Percentiles rank a stretch among this genome's conserved stretches.
Evolutionary conservation across 2,888 invertebrate species (phyloP).

Genomic region (Tachina fera): DNA sequence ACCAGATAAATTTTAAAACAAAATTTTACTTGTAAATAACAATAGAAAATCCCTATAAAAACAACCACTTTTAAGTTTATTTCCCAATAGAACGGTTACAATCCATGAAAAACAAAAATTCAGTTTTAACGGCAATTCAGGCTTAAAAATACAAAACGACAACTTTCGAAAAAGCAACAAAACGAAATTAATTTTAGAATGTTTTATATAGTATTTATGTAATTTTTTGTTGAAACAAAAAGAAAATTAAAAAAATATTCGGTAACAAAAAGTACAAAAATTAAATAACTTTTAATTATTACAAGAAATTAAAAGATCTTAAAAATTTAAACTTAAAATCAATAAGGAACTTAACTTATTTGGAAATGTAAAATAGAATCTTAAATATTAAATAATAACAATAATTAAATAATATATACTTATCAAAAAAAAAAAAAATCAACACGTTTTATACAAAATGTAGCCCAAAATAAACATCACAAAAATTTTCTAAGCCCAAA

Average conservation of each 20-base stretch:
- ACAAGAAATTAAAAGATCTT: conserved; percentile 36
- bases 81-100: conserved; percentile 79
- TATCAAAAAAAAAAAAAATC: background rate
- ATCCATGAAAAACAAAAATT: conserved; percentile 53
- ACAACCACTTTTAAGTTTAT: conserved; percentile 80
- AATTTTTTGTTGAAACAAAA: conserved; percentile 57
- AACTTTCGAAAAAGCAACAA: conserved; percentile 58
- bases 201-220: conserved; percentile 54
- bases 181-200: conserved; percentile 63
- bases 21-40: conserved; percentile 73
- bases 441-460: too few relatives aligned
- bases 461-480: too few relatives aligned
- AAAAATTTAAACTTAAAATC: conserved; percentile 28
- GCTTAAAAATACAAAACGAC: conserved; percentile 60
- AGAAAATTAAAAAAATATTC: conserved; percentile 54
- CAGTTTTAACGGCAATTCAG: conserved; percentile 64
- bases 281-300: conserved; percentile 29
- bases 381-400: conserved; percentile 28
- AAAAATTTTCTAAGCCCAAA: too few relatives aligned
- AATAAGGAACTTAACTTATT: conserved; percentile 57
- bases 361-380: conserved; percentile 34
- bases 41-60: conserved; percentile 75
- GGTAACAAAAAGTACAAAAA: conserved; percentile 73
- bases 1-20: conserved; percentile 77
- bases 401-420: background rate